Percentiles rank a stretch among this genome's conserved stretches.
Evolutionary conservation across 2,888 invertebrate genomes (phyloP).

Genomic region (Parasteatoda lunata): DNA sequence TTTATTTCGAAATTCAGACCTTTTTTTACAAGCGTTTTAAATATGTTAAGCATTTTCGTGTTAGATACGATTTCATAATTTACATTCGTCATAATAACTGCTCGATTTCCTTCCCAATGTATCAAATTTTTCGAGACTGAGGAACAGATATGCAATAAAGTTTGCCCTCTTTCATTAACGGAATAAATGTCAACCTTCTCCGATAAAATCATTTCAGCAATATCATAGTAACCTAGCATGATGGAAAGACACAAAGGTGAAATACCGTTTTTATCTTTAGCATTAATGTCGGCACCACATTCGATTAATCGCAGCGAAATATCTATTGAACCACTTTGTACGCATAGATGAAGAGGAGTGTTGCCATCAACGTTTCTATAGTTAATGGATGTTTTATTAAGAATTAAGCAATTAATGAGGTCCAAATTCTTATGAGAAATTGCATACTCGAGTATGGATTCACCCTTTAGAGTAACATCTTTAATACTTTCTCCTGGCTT

Average conservation of each 20-base stretch:
- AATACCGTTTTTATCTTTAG: neutral
- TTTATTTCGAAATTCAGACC: neutral
- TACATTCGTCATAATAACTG: too few species aligned
- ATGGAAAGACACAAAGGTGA: neutral
- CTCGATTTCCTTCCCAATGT: too few species aligned
- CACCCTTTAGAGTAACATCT: neutral
- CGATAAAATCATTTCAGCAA: neutral
- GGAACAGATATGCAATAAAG: neutral
- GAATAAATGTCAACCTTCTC: neutral
- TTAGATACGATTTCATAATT: too few species aligned
- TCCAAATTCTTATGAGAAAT: neutral
- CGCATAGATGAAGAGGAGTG: neutral
- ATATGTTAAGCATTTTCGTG: neutral
- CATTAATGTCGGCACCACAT: constrained; percentile 2
- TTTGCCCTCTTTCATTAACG: neutral
- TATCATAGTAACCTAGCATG: neutral
- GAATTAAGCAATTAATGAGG: neutral
- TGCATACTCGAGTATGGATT: neutral
- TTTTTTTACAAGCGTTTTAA: neutral
- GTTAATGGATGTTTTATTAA: constrained; percentile 4
- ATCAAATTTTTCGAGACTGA: too few species aligned
- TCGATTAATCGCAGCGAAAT: too few species aligned
- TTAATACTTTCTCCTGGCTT: neutral
- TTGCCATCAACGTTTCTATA: neutral
- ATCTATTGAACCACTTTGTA: too few species aligned